Evolutionary conservation across 2,113 vertebrate species (phyloP).

Genomic region (Oreochromis tanganicae): DNA sequence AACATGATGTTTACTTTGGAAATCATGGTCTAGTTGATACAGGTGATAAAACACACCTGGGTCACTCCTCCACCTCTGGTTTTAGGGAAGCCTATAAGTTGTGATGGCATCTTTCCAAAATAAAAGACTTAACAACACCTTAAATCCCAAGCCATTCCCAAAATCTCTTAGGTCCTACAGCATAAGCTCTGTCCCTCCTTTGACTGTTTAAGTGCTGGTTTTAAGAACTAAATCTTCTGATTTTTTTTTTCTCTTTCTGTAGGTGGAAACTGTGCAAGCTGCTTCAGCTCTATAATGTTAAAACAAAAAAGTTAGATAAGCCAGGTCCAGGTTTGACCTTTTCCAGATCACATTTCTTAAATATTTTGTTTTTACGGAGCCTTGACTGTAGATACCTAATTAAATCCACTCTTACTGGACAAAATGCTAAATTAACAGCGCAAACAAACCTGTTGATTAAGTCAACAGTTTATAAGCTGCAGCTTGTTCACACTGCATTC

Average conservation of each 20-base stretch:
- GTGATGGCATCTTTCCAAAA: not conserved
- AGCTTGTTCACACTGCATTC: not conserved
- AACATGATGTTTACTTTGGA: not conserved
- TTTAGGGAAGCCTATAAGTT: not conserved
- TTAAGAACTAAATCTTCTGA: not conserved
- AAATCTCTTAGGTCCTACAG: not conserved
- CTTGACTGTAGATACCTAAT: not conserved
- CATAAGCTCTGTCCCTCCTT: not conserved
- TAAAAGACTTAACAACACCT: not conserved
- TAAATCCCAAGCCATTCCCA: not conserved
- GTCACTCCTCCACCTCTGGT: not conserved
- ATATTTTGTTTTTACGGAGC: not conserved
- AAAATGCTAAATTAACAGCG: not conserved
- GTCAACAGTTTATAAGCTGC: not conserved
- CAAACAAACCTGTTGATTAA: not conserved
- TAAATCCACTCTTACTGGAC: not conserved
- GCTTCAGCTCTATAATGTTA: not conserved
- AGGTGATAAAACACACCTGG: not conserved
- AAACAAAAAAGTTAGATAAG: not conserved
- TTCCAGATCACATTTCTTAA: not conserved
- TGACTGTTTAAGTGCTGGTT: not conserved
- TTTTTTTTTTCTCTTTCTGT: not conserved
- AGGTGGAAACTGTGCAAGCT: not conserved
- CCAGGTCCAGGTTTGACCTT: not conserved
- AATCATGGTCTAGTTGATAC: too few relatives aligned